Conservation (phyloP, 2,797 vertebrate genomes). For the Novumbra hubbsi region DNA sequence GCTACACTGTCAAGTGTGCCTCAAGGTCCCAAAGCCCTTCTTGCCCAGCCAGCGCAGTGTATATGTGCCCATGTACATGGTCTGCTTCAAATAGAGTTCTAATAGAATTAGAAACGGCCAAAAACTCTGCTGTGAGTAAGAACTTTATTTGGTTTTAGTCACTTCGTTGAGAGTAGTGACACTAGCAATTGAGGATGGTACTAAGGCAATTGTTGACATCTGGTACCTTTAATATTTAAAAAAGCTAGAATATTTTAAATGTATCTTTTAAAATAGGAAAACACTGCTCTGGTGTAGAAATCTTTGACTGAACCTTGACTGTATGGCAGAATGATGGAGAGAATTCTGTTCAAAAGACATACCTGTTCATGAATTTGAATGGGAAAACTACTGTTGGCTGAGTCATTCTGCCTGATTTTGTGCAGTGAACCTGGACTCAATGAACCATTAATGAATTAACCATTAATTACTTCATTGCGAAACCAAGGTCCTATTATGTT, state of each 20-base stretch:
- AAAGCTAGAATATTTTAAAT: neutral
- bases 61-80: neutral
- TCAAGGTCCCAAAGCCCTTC: conserved; percentile 55
- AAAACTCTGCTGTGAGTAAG: neutral
- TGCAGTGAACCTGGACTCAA: conserved; percentile 30
- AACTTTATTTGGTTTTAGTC: neutral
- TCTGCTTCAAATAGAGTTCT: neutral
- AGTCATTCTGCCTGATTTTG: no score
- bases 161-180: neutral
- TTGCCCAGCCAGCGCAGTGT: conserved; percentile 45
- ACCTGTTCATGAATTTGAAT: neutral
- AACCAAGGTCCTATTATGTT: conserved; percentile 8
- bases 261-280: conserved; percentile 4
- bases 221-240: neutral
- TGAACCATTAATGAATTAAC: conserved; percentile 54
- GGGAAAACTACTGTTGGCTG: no score
- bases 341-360: conserved; percentile 23
- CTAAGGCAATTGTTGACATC: neutral
- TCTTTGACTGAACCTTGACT: conserved; percentile 49
- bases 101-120: neutral
- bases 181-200: neutral
- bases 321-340: conserved; percentile 39
- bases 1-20: conserved; percentile 34
- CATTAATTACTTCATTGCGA: conserved; percentile 30
- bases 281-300: conserved; percentile 62